Percentiles rank a stretch among this genome's conserved stretches.
These are phyloP conservation scores for Bombus turneri DNA, from an alignment of 1,140 invertebrate species.

Conservation along the genomic window DNA sequence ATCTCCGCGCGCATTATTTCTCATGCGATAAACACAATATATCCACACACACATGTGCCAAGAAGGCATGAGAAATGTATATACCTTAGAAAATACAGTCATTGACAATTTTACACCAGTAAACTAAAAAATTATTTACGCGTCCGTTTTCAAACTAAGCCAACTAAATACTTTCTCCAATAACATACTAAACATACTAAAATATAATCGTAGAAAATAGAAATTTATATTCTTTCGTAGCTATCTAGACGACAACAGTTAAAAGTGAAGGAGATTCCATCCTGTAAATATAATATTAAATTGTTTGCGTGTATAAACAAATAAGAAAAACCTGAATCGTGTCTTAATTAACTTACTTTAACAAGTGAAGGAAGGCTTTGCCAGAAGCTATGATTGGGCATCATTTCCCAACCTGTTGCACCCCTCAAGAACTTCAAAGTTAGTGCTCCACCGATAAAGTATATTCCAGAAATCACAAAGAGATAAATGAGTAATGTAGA, in stretches of 20 bases:
- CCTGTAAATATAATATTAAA: slow-evolving; percentile 59
- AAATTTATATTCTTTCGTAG: slow-evolving; percentile 70
- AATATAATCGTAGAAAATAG: background rate
- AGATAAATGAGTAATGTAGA: slow-evolving; percentile 73
- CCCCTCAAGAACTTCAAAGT: slow-evolving; percentile 74
- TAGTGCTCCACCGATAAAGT: slow-evolving; percentile 75
- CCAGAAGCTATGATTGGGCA: slow-evolving; percentile 81
- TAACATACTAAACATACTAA: background rate
- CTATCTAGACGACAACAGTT: slow-evolving; percentile 65
- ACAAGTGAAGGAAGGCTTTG: slow-evolving; percentile 74
- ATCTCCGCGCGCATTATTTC: background rate
- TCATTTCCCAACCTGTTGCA: slow-evolving; percentile 79
- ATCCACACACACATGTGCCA: background rate
- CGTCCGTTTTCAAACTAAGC: background rate
- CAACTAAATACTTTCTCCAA: background rate
- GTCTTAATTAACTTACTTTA: slow-evolving; percentile 66
- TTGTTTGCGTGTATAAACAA: background rate
- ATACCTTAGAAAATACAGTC: background rate
- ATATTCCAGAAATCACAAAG: slow-evolving; percentile 67
- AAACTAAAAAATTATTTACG: background rate
- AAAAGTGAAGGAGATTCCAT: slow-evolving; percentile 66
- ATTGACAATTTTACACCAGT: background rate
- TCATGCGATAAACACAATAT: background rate
- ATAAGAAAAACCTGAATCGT: background rate
- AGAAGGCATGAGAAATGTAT: background rate